A percentile compares a stretch with the other conserved stretches of the same genome.
These are phyloP conservation scores for Vesta saturnalis DNA, from an alignment of 2,888 invertebrate genomes.

Conservation along the genomic window DNA sequence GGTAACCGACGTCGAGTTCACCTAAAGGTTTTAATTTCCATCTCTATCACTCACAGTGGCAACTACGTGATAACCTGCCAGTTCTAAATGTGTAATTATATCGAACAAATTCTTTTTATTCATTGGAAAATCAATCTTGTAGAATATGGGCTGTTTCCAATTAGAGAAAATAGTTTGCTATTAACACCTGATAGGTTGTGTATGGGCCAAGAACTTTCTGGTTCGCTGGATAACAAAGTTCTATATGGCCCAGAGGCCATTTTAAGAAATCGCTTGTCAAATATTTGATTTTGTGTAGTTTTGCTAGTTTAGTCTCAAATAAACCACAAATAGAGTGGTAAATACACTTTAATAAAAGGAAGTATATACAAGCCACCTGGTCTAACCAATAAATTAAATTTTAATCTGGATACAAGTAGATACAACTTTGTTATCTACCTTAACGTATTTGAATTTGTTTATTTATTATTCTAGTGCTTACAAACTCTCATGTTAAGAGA, in stretches of 20 bases:
- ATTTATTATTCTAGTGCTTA: neutral
- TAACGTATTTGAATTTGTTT: neutral
- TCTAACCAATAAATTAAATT: neutral
- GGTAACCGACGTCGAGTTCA: neutral
- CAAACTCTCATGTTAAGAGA: neutral
- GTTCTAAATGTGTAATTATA: constrained; percentile 49
- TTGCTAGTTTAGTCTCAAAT: neutral
- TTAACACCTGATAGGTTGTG: constrained; percentile 40
- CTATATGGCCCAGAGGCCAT: neutral
- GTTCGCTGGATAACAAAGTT: constrained; percentile 16
- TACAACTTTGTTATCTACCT: too few species aligned
- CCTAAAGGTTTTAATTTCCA: constrained; percentile 16
- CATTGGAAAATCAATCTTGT: too few species aligned
- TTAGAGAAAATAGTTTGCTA: constrained; percentile 41
- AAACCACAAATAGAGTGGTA: neutral
- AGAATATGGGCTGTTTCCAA: too few species aligned
- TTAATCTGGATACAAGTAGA: too few species aligned
- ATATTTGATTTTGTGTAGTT: neutral
- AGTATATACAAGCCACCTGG: too few species aligned
- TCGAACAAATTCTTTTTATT: too few species aligned
- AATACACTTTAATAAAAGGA: too few species aligned
- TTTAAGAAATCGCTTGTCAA: constrained; percentile 3
- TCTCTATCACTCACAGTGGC: constrained; percentile 43
- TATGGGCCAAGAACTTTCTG: constrained; percentile 42
- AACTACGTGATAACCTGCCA: constrained; percentile 47